phyloP scores from a whole-genome alignment of 2,797 vertebrate genomes.

The Peromyscus eremicus region DNA sequence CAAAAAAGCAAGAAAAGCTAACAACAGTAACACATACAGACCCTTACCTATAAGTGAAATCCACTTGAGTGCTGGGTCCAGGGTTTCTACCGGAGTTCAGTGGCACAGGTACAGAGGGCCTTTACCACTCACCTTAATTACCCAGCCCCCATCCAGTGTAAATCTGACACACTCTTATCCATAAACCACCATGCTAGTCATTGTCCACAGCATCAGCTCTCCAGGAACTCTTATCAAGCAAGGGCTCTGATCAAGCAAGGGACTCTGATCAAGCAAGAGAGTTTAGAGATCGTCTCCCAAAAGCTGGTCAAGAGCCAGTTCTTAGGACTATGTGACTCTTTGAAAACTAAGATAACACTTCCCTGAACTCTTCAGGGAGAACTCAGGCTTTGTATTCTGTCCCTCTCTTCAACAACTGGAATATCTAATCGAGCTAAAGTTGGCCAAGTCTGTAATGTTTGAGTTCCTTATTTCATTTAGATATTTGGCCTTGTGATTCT shows the following conservation, averaged over 20 bases:
- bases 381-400: not conserved
- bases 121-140: not conserved
- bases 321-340: not conserved
- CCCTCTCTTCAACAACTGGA: not conserved
- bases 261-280: not conserved
- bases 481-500: slow-evolving; percentile 7
- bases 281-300: not conserved
- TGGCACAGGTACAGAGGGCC: not conserved
- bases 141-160: not conserved
- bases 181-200: not conserved
- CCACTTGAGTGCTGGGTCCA: not conserved
- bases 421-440: not conserved
- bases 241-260: not conserved
- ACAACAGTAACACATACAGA: not conserved
- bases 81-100: not conserved
- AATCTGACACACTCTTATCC: not conserved
- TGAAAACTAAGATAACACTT: not conserved
- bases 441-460: not conserved
- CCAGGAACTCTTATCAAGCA: not conserved
- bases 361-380: not conserved
- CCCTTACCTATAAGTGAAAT: not conserved
- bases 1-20: not conserved
- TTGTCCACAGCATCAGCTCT: not conserved
- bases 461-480: slow-evolving; percentile 13
- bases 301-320: not conserved